Evolutionary conservation across 2,888 invertebrate genomes (phyloP).

Genomic region (Pseudolycoriella hygida): DNA sequence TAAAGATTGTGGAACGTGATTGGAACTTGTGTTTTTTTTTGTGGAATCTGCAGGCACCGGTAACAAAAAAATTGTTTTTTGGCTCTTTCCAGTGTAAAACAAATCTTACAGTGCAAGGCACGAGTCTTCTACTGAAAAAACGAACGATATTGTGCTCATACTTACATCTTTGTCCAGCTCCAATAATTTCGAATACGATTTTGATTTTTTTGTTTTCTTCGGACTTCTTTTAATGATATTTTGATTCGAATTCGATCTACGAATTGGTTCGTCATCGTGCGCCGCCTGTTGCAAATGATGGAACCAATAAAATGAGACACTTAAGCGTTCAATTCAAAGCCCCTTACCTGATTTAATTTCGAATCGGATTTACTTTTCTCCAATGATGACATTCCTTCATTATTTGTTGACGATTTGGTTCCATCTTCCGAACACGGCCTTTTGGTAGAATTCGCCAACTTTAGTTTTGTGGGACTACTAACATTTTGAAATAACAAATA

Average conservation of each 20-base stretch:
- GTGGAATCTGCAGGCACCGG: no score
- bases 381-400: constrained; percentile 15
- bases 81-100: no score
- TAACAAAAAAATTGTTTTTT: no score
- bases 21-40: no score
- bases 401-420: background rate
- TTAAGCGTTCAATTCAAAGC: no score
- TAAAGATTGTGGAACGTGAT: no score
- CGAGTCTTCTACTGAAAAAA: no score
- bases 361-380: constrained; percentile 53
- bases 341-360: constrained; percentile 32
- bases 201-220: constrained; percentile 34
- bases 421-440: background rate
- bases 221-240: constrained; percentile 29
- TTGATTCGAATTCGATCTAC: constrained; percentile 35
- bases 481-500: background rate
- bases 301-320: no score
- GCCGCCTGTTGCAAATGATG: background rate
- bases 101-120: no score
- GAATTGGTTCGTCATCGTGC: constrained; percentile 28
- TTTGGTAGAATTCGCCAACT: background rate
- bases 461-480: constrained; percentile 3
- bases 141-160: no score
- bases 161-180: constrained; percentile 34
- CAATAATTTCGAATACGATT: constrained; percentile 36